Base-by-base conservation (phyloP, 1,140 invertebrate genomes). In the Drosophila mauritiana region DNA sequence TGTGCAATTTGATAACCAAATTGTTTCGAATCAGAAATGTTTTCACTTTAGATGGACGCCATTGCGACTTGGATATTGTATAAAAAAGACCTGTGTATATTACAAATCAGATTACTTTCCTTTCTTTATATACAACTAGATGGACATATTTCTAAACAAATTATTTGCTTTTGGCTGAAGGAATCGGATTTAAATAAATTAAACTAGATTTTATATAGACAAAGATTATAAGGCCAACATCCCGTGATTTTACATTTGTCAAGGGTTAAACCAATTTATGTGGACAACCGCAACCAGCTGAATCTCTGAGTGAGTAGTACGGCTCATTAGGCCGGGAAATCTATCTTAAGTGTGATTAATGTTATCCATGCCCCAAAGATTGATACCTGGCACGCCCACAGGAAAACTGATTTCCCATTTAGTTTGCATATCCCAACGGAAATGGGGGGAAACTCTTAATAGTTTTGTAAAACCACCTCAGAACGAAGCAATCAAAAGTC, bases 321-420 rank as follows among this genome's bases (percentile, higher is more conserved):
- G 80, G 57, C 77, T 76, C 79, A 88, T 83, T 83, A 74, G 65
- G 46, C 70, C 45, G 58, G 15, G 37, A 64, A 52, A 40, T 34
- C 72, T 27, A 48, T 49, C 82, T 83, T 83, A 86, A 86, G 84
- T 86, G 83, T 86, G 83, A 86, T 86, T 89, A 83, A 86, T 86
- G 83, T 63, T 59, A 34, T 65, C 42, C 83, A 68, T 53, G 83
- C 45, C 36, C 62, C 58, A 52, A 58, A 37, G 67, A 79, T 76
- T 78, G 73, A 86, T 88, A 79, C 65, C 75, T 88, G 70, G 12
- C 69, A 83, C 55, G 39, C 79, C 58, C 49, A 58, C 81, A 61
- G 59, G 40, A 58, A 48, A 63, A 67, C 64, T 53, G 73, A 78
- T 78, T 65, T 62, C 57, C 49, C 61, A 74, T 40, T 65, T 68